Percentiles rank a stretch among this genome's conserved stretches.
Evolutionary conservation across 1,140 invertebrate species (phyloP).

Genomic region (Cydia splendana): DNA sequence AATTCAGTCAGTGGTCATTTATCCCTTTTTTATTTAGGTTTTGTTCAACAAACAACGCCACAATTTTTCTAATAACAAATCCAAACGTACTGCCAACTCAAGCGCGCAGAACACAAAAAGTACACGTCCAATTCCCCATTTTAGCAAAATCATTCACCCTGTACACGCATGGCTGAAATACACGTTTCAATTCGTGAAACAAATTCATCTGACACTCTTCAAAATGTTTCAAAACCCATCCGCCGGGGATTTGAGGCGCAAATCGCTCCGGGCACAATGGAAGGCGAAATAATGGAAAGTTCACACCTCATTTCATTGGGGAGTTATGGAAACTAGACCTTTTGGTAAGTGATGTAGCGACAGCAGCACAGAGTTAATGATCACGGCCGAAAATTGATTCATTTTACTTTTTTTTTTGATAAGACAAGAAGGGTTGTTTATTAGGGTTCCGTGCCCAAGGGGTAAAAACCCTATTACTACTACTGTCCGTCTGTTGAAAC

Average conservation of each 20-base stretch:
- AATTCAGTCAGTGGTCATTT: too few species aligned
- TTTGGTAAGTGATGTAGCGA: background rate
- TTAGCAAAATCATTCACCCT: constrained; percentile 11
- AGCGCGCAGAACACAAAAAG: background rate
- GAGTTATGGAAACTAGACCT: constrained; percentile 16
- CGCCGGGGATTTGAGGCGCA: background rate
- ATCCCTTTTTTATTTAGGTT: too few species aligned
- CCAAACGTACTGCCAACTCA: background rate
- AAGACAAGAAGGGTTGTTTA: too few species aligned
- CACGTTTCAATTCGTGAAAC: constrained; percentile 14
- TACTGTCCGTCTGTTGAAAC: too few species aligned
- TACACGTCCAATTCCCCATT: background rate
- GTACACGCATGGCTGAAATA: background rate
- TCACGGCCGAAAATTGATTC: background rate
- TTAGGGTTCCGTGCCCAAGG: too few species aligned
- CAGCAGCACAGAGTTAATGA: background rate
- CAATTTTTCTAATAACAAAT: background rate
- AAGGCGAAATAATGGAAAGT: constrained; percentile 13
- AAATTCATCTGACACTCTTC: constrained; percentile 16
- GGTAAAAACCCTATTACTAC: too few species aligned
- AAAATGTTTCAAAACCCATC: constrained; percentile 16
- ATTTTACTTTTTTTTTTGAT: background rate
- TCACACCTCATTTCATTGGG: constrained; percentile 12
- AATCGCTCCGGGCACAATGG: constrained; percentile 12
- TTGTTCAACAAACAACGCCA: background rate